Conservation (phyloP, 2,888 invertebrate genomes). For the Carterocephalus palaemon region DNA sequence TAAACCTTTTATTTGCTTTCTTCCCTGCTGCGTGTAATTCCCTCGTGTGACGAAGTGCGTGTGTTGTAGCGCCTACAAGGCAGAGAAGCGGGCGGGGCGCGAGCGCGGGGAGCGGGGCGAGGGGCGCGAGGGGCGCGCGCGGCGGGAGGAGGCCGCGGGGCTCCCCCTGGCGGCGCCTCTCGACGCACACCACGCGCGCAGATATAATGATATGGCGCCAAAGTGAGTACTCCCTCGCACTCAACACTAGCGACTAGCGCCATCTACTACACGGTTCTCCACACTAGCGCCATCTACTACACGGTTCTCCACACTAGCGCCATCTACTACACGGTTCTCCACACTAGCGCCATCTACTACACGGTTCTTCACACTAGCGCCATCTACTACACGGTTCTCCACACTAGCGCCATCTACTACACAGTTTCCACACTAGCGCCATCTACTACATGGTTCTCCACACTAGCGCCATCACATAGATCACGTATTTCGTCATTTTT, state of each 20-base stretch:
- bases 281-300: too few species aligned
- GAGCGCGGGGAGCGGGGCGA: conserved; percentile 30
- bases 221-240: conserved; percentile 88
- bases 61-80: conserved; percentile 65
- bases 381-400: too few species aligned
- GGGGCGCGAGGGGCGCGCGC: conserved; percentile 61
- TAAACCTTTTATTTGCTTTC: neutral
- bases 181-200: conserved; percentile 82
- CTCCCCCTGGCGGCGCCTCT: conserved; percentile 66
- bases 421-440: too few species aligned
- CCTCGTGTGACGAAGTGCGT: conserved; percentile 11
- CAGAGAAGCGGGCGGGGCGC: conserved; percentile 66
- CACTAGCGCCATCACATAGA: too few species aligned
- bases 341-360: too few species aligned
- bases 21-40: conserved; percentile 7
- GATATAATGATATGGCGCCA: conserved; percentile 91
- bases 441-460: too few species aligned
- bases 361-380: too few species aligned
- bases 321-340: too few species aligned
- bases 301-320: too few species aligned
- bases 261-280: too few species aligned
- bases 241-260: conserved; percentile 3
- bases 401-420: too few species aligned
- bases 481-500: too few species aligned
- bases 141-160: conserved; percentile 48